These are phyloP conservation scores for Odocoileus hemionus DNA, from an alignment of 2,113 vertebrate species.

Conservation along the genomic window DNA sequence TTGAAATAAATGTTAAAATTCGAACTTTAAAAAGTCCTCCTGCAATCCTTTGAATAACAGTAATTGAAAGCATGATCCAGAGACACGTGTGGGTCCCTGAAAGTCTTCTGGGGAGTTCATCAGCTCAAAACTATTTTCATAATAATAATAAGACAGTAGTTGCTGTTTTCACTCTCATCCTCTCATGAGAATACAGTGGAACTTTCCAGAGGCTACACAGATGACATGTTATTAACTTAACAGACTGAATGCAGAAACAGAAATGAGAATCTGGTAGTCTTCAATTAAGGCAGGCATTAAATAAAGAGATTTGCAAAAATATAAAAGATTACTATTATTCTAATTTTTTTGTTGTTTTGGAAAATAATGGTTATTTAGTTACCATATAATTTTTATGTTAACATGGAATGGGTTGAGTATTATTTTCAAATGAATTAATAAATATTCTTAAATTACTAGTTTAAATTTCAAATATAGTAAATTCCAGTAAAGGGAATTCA, in stretches of 20 bases:
- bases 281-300: background rate
- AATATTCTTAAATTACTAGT: background rate
- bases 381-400: background rate
- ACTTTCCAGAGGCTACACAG: background rate
- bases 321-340: background rate
- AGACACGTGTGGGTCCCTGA: background rate
- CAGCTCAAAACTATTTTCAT: slow-evolving; percentile 24
- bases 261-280: background rate
- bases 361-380: slow-evolving; percentile 3
- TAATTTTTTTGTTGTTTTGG: background rate
- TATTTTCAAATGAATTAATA: background rate
- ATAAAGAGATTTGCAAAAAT: background rate
- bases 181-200: background rate
- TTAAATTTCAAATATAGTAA: background rate
- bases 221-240: background rate
- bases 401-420: background rate
- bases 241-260: background rate
- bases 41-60: background rate
- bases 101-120: background rate
- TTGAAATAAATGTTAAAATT: background rate
- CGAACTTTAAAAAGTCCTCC: background rate
- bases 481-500: background rate
- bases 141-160: background rate
- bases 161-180: background rate
- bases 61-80: background rate